Conservation (phyloP, 2,113 vertebrate genomes). For the Sander vitreus region DNA sequence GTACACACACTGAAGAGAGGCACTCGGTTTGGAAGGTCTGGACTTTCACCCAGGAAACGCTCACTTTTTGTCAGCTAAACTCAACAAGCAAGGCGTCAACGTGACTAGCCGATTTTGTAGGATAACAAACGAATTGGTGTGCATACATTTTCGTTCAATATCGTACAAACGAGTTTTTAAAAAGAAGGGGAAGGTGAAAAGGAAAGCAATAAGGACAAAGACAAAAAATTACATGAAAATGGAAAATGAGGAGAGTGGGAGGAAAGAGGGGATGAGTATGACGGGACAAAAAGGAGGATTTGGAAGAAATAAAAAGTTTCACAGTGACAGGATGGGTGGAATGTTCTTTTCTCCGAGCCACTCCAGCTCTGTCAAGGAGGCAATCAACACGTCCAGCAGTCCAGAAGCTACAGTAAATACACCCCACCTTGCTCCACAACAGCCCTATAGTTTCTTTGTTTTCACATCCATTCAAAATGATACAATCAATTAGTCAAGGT, state of each 20-base stretch:
- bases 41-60: no score
- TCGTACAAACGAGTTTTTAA: no score
- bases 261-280: constrained; percentile 4
- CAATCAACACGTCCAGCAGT: constrained; percentile 29
- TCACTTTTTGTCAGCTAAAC: no score
- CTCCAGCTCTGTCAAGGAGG: constrained; percentile 26
- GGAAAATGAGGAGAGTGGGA: constrained; percentile 13
- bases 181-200: no score
- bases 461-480: constrained; percentile 57
- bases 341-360: constrained; percentile 50
- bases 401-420: constrained; percentile 21
- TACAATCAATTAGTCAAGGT: constrained; percentile 70
- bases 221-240: not conserved
- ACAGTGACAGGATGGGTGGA: constrained; percentile 52
- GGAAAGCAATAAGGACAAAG: not conserved
- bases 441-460: constrained; percentile 34
- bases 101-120: no score
- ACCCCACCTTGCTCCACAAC: constrained; percentile 11
- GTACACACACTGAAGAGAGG: not conserved
- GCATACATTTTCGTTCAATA: no score
- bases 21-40: constrained; percentile 5
- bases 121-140: no score
- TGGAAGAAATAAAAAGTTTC: constrained; percentile 16
- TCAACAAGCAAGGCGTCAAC: no score
- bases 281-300: constrained; percentile 6